Conservation (phyloP, 2,888 invertebrate species). For the Omphaloscelis lunosa region DNA sequence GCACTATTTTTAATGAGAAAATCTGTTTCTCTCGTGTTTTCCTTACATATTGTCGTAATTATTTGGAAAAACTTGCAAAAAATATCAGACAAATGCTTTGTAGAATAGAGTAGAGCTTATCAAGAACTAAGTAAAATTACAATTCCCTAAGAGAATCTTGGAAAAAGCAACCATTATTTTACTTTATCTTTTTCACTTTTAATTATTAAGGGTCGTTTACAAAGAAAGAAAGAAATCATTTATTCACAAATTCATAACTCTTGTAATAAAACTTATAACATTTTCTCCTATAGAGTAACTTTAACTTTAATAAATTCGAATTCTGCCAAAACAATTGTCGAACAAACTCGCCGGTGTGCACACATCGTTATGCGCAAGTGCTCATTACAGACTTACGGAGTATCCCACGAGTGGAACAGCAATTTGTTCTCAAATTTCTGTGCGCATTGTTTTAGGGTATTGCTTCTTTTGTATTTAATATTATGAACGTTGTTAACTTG, state of each 20-base stretch:
- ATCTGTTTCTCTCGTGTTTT: not conserved
- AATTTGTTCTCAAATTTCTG: slow-evolving; percentile 77
- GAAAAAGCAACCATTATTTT: not conserved
- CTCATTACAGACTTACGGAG: slow-evolving; percentile 61
- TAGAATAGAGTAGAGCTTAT: not conserved
- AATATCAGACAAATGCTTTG: not conserved
- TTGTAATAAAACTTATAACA: not conserved
- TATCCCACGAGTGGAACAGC: slow-evolving; percentile 75
- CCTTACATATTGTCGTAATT: too few relatives aligned
- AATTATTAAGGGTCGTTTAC: not conserved
- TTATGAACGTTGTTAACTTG: slow-evolving; percentile 31
- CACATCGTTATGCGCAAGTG: slow-evolving; percentile 36
- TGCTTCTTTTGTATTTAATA: slow-evolving; percentile 64
- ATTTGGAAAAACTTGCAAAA: not conserved
- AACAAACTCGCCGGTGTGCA: slow-evolving; percentile 15
- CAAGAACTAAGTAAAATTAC: not conserved
- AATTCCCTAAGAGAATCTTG: not conserved
- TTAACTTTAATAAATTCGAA: not conserved
- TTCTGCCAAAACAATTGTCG: not conserved
- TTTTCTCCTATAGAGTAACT: not conserved
- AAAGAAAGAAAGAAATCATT: too few relatives aligned
- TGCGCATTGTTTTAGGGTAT: slow-evolving; percentile 74
- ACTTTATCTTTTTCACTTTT: not conserved
- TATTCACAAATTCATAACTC: not conserved
- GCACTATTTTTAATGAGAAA: not conserved